Base-by-base conservation (phyloP, 2,888 invertebrate species). In the Idaea straminata region DNA sequence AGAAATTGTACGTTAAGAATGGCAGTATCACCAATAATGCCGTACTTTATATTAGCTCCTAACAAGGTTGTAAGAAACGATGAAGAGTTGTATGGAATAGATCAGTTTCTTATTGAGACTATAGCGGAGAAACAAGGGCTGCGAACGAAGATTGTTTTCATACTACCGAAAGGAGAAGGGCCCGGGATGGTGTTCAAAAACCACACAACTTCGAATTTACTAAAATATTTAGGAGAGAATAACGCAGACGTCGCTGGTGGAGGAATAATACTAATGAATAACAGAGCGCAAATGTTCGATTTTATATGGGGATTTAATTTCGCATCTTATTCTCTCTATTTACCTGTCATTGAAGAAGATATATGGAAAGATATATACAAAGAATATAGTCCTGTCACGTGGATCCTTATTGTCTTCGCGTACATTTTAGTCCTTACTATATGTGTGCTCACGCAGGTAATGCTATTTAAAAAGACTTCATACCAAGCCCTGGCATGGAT, bases 251-350 rank as follows among this genome's bases (percentile, higher is more conserved):
- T 89, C 35, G 82, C 77, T 0, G 76, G 77, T 25, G 87, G 87
- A 15, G 86, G 85, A 0, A 83, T 80, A 6, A 61, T 79, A 35
- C 70, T 89, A 25, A 83, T 83, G 47, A 74, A 74, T 68, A 87
- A 86, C 66, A 77, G 86, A 69, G 74, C 80, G 4, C 72, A 83
- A 58, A 61, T 82, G 25, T 88, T 87, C 61, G 87, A 88, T 66
- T 87, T 73, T 35, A 69, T 88, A 38, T 84, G 78, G 77, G 87
- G 87, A 7, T 81, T 83, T 62, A 80, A 77, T 65, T 85, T 80
- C 62, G 80, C 74, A 25, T 65, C 72, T 15, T 80, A 77, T 25
- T 70, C 76, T 61, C 61, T 89, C 65, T 84, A 78, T 60, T 82
- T 82, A 10, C 83, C 86, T 25, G 69, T 77, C 1, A 7, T 67